Percentiles rank a stretch among this genome's conserved stretches.
These are phyloP conservation scores for Pammene aurita DNA, from an alignment of 2,888 invertebrate species.

Conservation along the genomic window DNA sequence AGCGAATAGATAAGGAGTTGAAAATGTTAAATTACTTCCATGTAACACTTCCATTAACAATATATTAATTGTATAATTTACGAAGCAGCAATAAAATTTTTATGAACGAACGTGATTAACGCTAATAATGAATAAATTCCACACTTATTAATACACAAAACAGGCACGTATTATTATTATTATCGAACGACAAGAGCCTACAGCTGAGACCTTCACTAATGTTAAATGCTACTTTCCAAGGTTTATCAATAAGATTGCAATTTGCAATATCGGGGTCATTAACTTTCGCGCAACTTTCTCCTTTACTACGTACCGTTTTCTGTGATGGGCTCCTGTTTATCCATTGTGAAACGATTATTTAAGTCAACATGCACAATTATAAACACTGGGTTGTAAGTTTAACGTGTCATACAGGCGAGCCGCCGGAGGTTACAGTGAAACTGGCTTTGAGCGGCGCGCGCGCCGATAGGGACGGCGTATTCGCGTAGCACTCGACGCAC, in stretches of 20 bases:
- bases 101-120: constrained; percentile 10
- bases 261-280: constrained; percentile 43
- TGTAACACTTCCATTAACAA: too few species aligned
- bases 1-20: too few species aligned
- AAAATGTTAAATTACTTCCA: too few species aligned
- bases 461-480: constrained; percentile 6
- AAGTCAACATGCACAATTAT: constrained; percentile 25
- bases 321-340: constrained; percentile 32
- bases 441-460: constrained; percentile 30
- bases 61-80: not conserved
- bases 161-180: not conserved
- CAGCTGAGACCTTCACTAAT: constrained; percentile 44
- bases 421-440: constrained; percentile 25
- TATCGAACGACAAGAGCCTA: constrained; percentile 14
- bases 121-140: constrained; percentile 3
- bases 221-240: constrained; percentile 42
- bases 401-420: constrained; percentile 26
- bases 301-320: constrained; percentile 39
- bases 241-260: constrained; percentile 38
- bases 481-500: constrained; percentile 7
- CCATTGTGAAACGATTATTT: constrained; percentile 29
- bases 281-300: constrained; percentile 37
- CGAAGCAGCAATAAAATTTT: not conserved
- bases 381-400: constrained; percentile 22
- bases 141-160: not conserved